Evolutionary conservation across 2,888 invertebrate genomes (phyloP), one percentile per base, ranked within the genome.

Genomic region (Ethmia dodecea): DNA sequence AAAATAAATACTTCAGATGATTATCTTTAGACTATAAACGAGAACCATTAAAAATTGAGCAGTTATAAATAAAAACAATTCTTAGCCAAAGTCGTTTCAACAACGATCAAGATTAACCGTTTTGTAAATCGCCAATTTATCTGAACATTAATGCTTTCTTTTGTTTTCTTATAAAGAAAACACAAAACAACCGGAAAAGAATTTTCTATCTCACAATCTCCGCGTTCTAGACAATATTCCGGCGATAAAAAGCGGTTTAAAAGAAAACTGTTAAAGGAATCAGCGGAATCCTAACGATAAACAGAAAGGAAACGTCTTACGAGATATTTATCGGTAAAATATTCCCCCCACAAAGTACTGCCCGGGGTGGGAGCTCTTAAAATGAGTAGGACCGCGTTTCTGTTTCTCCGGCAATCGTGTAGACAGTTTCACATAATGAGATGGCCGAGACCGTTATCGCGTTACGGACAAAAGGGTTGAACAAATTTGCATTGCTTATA

Each of bases 291-390:
- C 67, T 55, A 65, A 74, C 70, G 67, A 80, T 77, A 81, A 80
- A 80, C 75, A 74, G 69, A 73, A 74, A 66, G 65, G 65, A 69
- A 70, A 74, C 53, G 72, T 71, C 73, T 73, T 69, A 60, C 59
- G 58, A 74, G 76, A 79, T 79, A 75, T 80, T 80, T 79, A 79
- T 80, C 71, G 68, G 62, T 72, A 71, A 77, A 77, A 75, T 78
- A 80, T 80, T 72, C 77, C 51, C 52, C n/a, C 62, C 60, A 57
- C 63, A 61, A 69, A 69, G 62, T 57, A 61, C 57, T 60, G 60
- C 49, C 52, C 42, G 41, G 49, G 54, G 55, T 41, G 38, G 40
- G 49, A 50, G 60, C 68, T 77, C 77, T 71, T 81, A 77, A 77
- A 32, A 26, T 13, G 52, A 37, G 39, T 45, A 45, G 52, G 55